Evolutionary conservation across 2,113 vertebrate species (phyloP).

Genomic region (Mustela nigripes): DNA sequence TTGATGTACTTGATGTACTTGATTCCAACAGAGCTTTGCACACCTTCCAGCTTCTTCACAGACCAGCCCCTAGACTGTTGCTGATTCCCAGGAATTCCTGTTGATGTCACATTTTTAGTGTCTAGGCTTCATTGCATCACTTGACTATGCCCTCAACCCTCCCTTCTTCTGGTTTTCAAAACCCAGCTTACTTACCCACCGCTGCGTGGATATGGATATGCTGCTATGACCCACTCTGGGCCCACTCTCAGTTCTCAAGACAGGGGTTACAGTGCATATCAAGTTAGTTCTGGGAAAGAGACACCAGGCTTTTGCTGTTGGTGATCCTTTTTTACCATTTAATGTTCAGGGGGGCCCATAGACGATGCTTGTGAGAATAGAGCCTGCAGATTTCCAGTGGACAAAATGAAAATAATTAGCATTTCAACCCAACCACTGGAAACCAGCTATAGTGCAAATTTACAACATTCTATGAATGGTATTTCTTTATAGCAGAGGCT

Average conservation of each 20-base stretch:
- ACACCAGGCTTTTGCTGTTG: background rate
- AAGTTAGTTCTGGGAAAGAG: background rate
- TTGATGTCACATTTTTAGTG: background rate
- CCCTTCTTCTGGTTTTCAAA: background rate
- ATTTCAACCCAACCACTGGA: background rate
- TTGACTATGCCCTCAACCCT: background rate
- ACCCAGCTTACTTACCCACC: slow-evolving; percentile 36
- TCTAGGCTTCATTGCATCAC: background rate
- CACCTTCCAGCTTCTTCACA: background rate
- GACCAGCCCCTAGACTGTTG: background rate
- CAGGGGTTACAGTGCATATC: background rate
- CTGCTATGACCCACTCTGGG: background rate
- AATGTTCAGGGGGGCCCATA: background rate
- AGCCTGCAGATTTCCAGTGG: background rate
- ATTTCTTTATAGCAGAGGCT: background rate
- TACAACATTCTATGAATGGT: background rate
- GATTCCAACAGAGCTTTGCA: background rate
- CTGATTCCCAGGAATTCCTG: background rate
- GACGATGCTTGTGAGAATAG: background rate
- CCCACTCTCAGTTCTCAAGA: background rate
- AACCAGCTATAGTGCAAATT: background rate
- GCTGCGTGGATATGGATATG: background rate
- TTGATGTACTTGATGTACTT: background rate
- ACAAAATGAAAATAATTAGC: slow-evolving; percentile 29
- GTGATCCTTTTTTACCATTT: background rate